phyloP scores from a whole-genome alignment of 2,797 vertebrate species.

The Cossypha polioptera region DNA sequence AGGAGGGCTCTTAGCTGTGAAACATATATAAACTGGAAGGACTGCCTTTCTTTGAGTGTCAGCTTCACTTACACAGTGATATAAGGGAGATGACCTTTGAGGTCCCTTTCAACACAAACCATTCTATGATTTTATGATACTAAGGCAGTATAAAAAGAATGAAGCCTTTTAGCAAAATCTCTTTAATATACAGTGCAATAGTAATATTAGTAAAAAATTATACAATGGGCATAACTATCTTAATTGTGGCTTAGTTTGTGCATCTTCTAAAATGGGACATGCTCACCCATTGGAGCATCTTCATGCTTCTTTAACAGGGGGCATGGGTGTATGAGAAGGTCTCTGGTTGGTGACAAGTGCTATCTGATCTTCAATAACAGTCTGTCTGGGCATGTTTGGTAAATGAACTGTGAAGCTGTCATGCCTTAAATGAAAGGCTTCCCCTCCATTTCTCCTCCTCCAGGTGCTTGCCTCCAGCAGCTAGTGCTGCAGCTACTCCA shows the following conservation, averaged over 20 bases:
- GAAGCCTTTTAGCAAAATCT: neutral
- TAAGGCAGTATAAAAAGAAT: neutral
- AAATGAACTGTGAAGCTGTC: neutral
- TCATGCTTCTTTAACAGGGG: neutral
- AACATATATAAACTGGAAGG: neutral
- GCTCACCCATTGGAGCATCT: neutral
- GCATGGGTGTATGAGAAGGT: neutral
- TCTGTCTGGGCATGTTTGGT: fast-evolving
- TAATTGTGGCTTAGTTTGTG: neutral
- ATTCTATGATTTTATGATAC: neutral
- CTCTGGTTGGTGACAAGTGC: neutral
- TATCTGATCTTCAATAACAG: neutral
- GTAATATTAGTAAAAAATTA: neutral
- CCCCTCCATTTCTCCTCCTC: neutral
- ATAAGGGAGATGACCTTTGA: neutral
- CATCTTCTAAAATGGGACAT: neutral
- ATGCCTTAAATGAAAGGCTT: neutral
- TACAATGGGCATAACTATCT: neutral
- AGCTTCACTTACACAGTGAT: neutral
- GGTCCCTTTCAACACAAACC: neutral
- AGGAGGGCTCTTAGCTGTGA: neutral
- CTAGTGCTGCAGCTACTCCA: neutral
- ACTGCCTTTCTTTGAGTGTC: neutral
- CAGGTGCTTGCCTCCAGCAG: neutral
- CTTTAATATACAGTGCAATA: neutral